A percentile compares a stretch with the other conserved stretches of the same genome.
Conservation (phyloP, 2,888 invertebrate genomes). For the Synanthedon vespiformis region DNA sequence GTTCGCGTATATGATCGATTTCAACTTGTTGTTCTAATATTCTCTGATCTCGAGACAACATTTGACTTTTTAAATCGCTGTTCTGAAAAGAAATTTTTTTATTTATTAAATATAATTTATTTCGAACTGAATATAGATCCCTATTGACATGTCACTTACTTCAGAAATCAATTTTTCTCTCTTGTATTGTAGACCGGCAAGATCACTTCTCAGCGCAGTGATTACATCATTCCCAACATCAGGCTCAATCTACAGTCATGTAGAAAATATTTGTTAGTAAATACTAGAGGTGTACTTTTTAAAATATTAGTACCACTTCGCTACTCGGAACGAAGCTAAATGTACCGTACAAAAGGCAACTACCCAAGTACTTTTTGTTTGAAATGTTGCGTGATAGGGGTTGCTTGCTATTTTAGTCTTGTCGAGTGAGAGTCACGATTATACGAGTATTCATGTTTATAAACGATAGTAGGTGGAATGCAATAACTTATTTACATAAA, state of each 20-base stretch:
- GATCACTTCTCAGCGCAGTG: conserved; percentile 83
- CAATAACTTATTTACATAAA: background rate
- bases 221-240: conserved; percentile 74
- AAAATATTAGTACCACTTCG: background rate
- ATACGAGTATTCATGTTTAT: background rate
- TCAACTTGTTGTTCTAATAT: conserved; percentile 83
- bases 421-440: conserved; percentile 50
- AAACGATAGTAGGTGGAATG: background rate
- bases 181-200: conserved; percentile 87
- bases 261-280: too few species aligned
- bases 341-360: conserved; percentile 48
- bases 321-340: conserved; percentile 19
- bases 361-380: conserved; percentile 33
- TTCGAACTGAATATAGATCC: background rate
- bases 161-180: conserved; percentile 82
- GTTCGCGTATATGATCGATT: conserved; percentile 82
- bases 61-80: conserved; percentile 76
- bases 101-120: background rate
- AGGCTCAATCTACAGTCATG: conserved; percentile 64
- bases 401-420: conserved; percentile 45
- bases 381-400: conserved; percentile 53
- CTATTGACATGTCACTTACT: conserved; percentile 50
- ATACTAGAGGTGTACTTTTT: background rate
- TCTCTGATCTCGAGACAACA: conserved; percentile 78
- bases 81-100: conserved; percentile 55